phyloP scores from a whole-genome alignment of 2,888 invertebrate species.

The Drosophila robusta region DNA sequence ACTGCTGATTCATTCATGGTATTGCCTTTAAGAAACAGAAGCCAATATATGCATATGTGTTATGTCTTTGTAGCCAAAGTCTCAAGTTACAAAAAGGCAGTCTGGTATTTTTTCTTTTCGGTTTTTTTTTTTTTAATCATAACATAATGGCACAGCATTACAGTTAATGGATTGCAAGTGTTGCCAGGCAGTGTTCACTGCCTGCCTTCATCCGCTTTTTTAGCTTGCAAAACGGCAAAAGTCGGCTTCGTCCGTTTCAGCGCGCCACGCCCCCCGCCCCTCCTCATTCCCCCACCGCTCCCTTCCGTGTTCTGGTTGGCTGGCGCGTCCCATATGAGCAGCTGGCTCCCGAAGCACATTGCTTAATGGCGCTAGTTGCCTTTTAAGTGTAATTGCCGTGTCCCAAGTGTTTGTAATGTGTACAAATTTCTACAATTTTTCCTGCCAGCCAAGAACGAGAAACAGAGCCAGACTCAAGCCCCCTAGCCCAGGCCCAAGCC shows the following conservation, averaged over 20 bases:
- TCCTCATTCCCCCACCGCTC: neutral
- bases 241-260: slow-evolving; percentile 16
- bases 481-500: neutral
- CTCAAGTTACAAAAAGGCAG: slow-evolving; percentile 8
- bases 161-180: slow-evolving; percentile 78
- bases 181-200: slow-evolving; percentile 52
- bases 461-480: slow-evolving; percentile 6
- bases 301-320: slow-evolving; percentile 11
- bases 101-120: slow-evolving; percentile 19
- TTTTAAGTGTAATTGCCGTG: slow-evolving; percentile 82
- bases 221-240: slow-evolving; percentile 56
- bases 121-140: slow-evolving; percentile 59
- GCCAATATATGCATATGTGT: slow-evolving; percentile 22
- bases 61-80: slow-evolving; percentile 17
- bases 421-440: slow-evolving; percentile 65
- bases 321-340: slow-evolving; percentile 62
- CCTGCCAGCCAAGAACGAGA: slow-evolving; percentile 38
- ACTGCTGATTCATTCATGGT: no score
- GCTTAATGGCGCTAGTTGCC: slow-evolving; percentile 74
- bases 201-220: slow-evolving; percentile 41
- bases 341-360: slow-evolving; percentile 59
- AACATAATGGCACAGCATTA: slow-evolving; percentile 65
- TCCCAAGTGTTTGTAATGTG: slow-evolving; percentile 76
- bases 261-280: neutral
- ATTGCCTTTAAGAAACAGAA: neutral